Percentiles rank a stretch among this genome's conserved stretches.
phyloP scores from a whole-genome alignment of 2,888 invertebrate species.

The Fragum sueziense region DNA sequence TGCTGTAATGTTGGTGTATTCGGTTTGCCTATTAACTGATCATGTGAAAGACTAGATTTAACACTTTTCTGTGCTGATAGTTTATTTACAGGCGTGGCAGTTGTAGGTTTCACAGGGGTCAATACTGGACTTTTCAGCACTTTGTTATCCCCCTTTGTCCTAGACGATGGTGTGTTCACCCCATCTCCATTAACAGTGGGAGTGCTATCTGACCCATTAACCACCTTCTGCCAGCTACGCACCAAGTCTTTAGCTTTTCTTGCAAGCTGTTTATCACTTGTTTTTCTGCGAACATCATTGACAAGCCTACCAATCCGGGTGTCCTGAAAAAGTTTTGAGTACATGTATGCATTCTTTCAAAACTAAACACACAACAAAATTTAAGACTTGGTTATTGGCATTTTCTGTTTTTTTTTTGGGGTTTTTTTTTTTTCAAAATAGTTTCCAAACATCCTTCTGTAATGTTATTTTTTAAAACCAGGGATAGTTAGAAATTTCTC shows the following conservation, averaged over 20 bases:
- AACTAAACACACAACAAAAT: too few species aligned
- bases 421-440: too few species aligned
- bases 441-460: too few species aligned
- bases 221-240: constrained; percentile 95
- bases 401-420: too few species aligned
- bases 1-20: constrained; percentile 54
- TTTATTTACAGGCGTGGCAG: constrained; percentile 47
- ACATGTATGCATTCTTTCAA: too few species aligned
- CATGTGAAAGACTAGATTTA: constrained; percentile 70
- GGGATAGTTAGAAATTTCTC: too few species aligned
- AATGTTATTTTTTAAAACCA: too few species aligned
- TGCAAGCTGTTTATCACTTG: constrained; percentile 91
- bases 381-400: too few species aligned
- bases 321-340: constrained; percentile 89
- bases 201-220: constrained; percentile 80
- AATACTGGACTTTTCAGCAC: constrained; percentile 31
- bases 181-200: constrained; percentile 75
- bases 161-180: constrained; percentile 39
- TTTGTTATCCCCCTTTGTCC: constrained; percentile 48
- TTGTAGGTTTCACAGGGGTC: constrained; percentile 30
- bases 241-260: constrained; percentile 95
- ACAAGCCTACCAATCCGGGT: constrained; percentile 97
- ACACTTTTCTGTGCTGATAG: constrained; percentile 60
- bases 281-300: constrained; percentile 94
- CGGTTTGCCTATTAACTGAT: constrained; percentile 56